Base-by-base conservation (phyloP, 2,888 invertebrate species). In the Abscondita cerata region DNA sequence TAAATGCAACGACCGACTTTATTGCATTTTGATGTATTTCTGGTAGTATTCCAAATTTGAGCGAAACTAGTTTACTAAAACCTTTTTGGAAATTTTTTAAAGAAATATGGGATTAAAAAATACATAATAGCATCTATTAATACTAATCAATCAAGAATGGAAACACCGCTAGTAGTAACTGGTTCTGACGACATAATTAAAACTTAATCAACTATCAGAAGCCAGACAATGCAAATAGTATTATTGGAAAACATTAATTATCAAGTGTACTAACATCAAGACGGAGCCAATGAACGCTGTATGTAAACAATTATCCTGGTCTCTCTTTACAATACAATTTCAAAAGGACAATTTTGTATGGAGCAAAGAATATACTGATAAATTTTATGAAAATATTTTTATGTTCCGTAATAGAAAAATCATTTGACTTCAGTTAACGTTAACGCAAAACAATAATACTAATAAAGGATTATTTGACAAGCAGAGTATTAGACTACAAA, bases 211-310 rank as follows among this genome's bases (percentile, higher is more conserved):
- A 50, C 44, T 18, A 44, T 44, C 18, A 44, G 62, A 66, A 66
- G 66, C 66, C 74, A 73, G 73, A 74, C 72, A 73, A 71, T 72
- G 70, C 72, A 71, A 73, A 73, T 70, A 73, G 65, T 70, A 67
- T 69, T 62, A 69, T 61, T 66, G 64, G 62, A 64, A 64, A 62
- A 62, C 66, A 64, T 64, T 66, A 62, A 64, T 64, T 70, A 66
- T 69, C 71, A 46, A 56, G 63, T 57, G 33, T 59, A 52, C 55
- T 47, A 63, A 64, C 53, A 59, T 40, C 54, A 59, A 51, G 67
- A 66, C 67, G 68, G 67, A 71, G 72, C 69, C 73, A 72, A 70
- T 71, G 73, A 71, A 73, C 73, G 72, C 65, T 66, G 63, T 67
- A 56, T 70, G 69, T 71, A 68, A 72, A 69, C 69, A 68, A 64